Evolutionary conservation across 2,113 vertebrate species (phyloP).

Genomic region (Prunella fulvescens): DNA sequence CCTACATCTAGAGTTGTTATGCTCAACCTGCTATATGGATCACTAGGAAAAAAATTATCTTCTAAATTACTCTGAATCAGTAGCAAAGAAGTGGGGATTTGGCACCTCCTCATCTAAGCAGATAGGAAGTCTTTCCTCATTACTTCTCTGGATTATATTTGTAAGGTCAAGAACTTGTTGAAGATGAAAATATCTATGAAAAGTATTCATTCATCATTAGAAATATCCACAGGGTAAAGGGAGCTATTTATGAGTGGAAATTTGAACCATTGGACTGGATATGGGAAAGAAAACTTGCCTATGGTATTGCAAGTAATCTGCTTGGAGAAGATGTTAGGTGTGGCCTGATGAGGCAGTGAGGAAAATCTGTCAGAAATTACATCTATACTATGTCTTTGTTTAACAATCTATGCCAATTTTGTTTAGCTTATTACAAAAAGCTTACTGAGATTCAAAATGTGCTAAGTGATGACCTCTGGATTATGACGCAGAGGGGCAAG

Average conservation of each 20-base stretch:
- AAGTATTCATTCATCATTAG: neutral
- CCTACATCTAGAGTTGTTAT: neutral
- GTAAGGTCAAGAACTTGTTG: neutral
- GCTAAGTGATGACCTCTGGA: neutral
- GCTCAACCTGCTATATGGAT: neutral
- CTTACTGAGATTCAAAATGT: neutral
- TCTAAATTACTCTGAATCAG: neutral
- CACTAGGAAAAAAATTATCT: neutral
- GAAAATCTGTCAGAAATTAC: neutral
- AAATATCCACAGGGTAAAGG: neutral
- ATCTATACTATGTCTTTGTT: neutral
- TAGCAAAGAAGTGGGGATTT: neutral
- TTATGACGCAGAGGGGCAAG: rapidly evolving
- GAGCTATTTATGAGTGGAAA: neutral
- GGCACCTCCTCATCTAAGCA: neutral
- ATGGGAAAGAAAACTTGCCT: neutral
- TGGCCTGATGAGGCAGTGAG: neutral
- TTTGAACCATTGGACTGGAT: neutral
- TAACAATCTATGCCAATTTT: neutral
- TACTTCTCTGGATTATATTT: neutral
- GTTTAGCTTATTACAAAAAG: neutral
- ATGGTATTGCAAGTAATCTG: neutral
- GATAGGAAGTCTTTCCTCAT: neutral
- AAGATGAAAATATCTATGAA: neutral
- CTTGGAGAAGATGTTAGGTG: neutral